phyloP scores from a whole-genome alignment of 92 coral and sea anemone genomes.

The Isaurus tuberculatus region DNA sequence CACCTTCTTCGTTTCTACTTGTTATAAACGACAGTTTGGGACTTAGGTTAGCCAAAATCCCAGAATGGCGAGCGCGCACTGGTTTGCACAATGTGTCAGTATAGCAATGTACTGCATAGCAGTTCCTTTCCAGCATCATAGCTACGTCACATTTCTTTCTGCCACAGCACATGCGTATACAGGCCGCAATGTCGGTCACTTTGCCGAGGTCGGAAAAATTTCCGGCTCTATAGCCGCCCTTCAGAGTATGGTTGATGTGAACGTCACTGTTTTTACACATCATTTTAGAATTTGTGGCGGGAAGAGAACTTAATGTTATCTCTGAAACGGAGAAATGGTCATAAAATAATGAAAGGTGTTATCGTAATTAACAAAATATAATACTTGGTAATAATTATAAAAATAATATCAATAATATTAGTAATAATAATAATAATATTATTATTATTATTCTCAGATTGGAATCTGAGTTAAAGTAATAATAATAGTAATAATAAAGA shows the following conservation, averaged over 20 bases:
- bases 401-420: no score
- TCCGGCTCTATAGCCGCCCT: slow-evolving; percentile 95
- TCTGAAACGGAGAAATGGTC: slow-evolving; percentile 52
- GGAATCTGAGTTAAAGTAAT: no score
- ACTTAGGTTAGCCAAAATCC: slow-evolving; percentile 75
- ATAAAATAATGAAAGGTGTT: no score
- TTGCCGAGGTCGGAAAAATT: slow-evolving; percentile 88
- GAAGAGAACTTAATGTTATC: slow-evolving; percentile 84
- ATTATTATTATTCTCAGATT: no score
- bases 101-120: slow-evolving; percentile 90
- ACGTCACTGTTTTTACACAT: slow-evolving; percentile 95
- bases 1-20: slow-evolving; percentile 97
- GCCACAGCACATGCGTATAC: slow-evolving; percentile 96
- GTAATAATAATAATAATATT: no score
- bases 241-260: slow-evolving; percentile 80
- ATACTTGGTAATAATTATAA: no score
- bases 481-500: no score
- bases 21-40: slow-evolving; percentile 93
- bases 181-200: slow-evolving; percentile 84
- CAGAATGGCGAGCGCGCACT: slow-evolving; percentile 89
- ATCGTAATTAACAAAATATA: no score
- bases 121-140: slow-evolving; percentile 85
- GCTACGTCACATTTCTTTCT: slow-evolving; percentile 93
- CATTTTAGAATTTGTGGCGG: slow-evolving; percentile 86
- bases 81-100: slow-evolving; percentile 74